Percentiles rank a stretch among this genome's conserved stretches.
Evolutionary conservation across 1,140 invertebrate genomes (phyloP).

Genomic region (Neocloeon triangulifer): DNA sequence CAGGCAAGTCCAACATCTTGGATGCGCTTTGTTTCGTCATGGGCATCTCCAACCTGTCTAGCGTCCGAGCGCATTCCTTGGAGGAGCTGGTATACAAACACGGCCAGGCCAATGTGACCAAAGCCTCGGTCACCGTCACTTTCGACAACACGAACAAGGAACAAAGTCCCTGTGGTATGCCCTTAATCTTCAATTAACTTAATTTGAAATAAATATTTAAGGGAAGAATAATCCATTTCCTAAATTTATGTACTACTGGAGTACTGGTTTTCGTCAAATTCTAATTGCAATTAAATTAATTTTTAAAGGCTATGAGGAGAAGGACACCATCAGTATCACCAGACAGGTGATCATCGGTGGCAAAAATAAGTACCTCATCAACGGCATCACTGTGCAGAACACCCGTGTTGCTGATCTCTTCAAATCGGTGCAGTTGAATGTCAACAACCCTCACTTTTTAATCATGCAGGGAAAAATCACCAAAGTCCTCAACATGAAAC

Average conservation of each 20-base stretch:
- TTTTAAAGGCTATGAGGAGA: constrained; percentile 84
- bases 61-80: constrained; percentile 69
- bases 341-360: constrained; percentile 53
- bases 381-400: constrained; percentile 75
- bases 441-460: constrained; percentile 98
- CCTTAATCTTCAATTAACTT: no score
- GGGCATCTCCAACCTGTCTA: constrained; percentile 81
- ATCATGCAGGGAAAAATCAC: constrained; percentile 99
- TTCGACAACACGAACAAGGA: constrained; percentile 81
- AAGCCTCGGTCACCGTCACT: constrained; percentile 86
- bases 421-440: constrained; percentile 88
- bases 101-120: constrained; percentile 88
- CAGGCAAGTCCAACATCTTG: constrained; percentile 93
- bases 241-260: no score
- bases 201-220: no score
- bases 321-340: constrained; percentile 81
- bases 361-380: constrained; percentile 71
- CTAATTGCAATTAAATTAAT: no score
- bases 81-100: constrained; percentile 95
- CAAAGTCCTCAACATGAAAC: constrained; percentile 99
- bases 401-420: constrained; percentile 86
- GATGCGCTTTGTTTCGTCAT: constrained; percentile 96
- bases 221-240: no score
- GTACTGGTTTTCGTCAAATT: no score
- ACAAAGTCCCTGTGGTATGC: constrained; percentile 70